Percentiles rank a stretch among this genome's conserved stretches.
Evolutionary conservation across 2,888 invertebrate genomes (phyloP).

Genomic region (Endotricha flammealis): DNA sequence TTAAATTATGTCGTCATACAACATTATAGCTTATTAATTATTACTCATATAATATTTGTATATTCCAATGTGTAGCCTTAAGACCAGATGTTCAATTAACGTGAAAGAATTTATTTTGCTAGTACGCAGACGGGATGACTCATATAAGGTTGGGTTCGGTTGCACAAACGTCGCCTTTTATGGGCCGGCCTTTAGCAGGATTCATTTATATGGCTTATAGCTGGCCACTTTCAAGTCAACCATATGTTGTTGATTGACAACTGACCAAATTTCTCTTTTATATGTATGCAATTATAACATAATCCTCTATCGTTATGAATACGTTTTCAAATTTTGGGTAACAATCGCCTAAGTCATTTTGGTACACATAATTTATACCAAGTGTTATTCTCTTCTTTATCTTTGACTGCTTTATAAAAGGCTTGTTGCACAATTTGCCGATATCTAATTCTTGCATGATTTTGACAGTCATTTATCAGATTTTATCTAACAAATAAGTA

Average conservation of each 20-base stretch:
- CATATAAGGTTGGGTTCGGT: constrained; percentile 57
- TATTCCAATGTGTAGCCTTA: constrained; percentile 25
- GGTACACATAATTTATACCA: too few relatives aligned
- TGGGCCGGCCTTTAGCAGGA: constrained; percentile 67
- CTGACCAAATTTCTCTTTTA: constrained; percentile 61
- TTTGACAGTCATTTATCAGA: too few relatives aligned
- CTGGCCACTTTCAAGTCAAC: constrained; percentile 65
- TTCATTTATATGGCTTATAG: constrained; percentile 69
- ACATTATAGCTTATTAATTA: constrained; percentile 5
- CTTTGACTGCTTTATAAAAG: too few relatives aligned
- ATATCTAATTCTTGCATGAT: too few relatives aligned
- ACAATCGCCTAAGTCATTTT: too few relatives aligned
- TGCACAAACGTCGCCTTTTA: constrained; percentile 64
- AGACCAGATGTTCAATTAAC: constrained; percentile 66
- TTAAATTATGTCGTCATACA: not conserved
- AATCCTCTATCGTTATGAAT: too few relatives aligned
- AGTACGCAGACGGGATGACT: constrained; percentile 63
- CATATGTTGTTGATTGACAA: constrained; percentile 72
- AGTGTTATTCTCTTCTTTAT: too few relatives aligned
- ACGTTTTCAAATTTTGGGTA: too few relatives aligned
- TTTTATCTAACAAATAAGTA: too few relatives aligned
- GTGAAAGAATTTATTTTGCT: constrained; percentile 60
- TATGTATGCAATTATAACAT: too few relatives aligned
- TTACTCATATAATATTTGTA: constrained; percentile 25
- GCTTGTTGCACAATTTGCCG: too few relatives aligned